phyloP scores from a whole-genome alignment of 2,797 vertebrate genomes.

The Limosa lapponica region DNA sequence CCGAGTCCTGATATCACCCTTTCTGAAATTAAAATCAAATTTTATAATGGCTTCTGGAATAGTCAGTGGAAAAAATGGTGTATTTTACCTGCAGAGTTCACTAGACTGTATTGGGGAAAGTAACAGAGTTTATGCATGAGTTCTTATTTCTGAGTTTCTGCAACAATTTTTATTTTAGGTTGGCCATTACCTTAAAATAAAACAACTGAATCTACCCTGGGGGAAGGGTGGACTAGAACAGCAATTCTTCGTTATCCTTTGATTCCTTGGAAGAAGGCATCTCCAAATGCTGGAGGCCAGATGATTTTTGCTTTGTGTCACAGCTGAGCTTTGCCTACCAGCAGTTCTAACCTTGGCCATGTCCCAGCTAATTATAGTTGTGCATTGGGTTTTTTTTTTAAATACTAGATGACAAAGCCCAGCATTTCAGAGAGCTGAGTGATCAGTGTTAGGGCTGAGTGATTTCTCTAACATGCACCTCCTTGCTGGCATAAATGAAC shows the following conservation, averaged over 20 bases:
- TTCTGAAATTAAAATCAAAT: background rate
- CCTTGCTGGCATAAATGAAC: background rate
- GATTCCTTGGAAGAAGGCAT: background rate
- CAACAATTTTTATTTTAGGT: background rate
- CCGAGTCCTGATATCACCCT: background rate
- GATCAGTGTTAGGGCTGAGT: background rate
- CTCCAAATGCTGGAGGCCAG: background rate
- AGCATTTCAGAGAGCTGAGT: background rate
- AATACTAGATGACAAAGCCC: background rate
- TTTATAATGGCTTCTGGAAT: background rate
- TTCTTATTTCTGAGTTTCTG: background rate
- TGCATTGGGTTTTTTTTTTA: background rate
- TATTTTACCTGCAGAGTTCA: background rate
- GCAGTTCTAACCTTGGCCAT: background rate
- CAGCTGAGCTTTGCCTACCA: background rate
- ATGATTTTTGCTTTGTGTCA: background rate
- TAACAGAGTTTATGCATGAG: background rate
- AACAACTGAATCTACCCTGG: background rate
- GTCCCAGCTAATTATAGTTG: background rate
- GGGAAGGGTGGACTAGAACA: background rate
- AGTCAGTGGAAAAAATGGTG: background rate
- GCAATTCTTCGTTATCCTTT: background rate
- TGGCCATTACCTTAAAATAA: background rate
- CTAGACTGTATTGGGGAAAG: rapidly evolving
- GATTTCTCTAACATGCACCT: background rate